Conservation (phyloP, 2,797 vertebrate genomes). For the Notolepis coatsorum region DNA sequence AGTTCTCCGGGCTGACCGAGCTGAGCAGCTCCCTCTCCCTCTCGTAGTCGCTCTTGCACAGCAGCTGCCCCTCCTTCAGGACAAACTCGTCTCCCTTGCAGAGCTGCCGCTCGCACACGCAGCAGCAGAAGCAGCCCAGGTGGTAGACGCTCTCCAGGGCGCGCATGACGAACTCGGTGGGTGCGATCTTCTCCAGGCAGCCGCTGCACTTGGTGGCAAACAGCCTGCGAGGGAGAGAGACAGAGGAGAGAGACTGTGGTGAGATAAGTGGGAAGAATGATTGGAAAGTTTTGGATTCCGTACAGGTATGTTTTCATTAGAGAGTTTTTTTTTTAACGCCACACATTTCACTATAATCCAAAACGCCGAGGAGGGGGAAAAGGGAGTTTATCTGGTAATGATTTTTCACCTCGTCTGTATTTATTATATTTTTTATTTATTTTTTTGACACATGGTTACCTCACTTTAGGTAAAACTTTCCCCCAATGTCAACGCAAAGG, state of each 20-base stretch:
- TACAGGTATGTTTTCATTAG: too few species aligned
- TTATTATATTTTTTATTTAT: too few species aligned
- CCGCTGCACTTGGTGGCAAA: slow-evolving; percentile 93
- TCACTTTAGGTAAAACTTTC: too few species aligned
- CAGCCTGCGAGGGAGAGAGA: slow-evolving; percentile 76
- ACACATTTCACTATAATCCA: too few species aligned
- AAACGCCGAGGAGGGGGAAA: too few species aligned
- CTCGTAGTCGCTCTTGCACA: slow-evolving; percentile 94
- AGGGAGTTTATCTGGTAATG: too few species aligned
- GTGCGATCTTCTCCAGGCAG: slow-evolving; percentile 92
- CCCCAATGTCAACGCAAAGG: too few species aligned
- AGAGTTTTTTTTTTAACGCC: too few species aligned
- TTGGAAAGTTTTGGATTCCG: too few species aligned
- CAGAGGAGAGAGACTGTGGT: background rate
- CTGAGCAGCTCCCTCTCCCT: slow-evolving; percentile 90
- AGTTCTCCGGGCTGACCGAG: slow-evolving; percentile 89
- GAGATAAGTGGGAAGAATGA: too few species aligned
- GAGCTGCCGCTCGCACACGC: slow-evolving; percentile 92
- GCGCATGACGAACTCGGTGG: slow-evolving; percentile 95
- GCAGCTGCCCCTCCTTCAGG: slow-evolving; percentile 92
- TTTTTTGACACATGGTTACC: too few species aligned
- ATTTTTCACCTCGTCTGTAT: too few species aligned
- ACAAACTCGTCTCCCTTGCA: slow-evolving; percentile 95
- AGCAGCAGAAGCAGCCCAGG: slow-evolving; percentile 95
- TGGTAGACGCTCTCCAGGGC: slow-evolving; percentile 94